A percentile compares a stretch with the other conserved stretches of the same genome.
phyloP scores from a whole-genome alignment of 1,140 invertebrate species.

The Atta texana region DNA sequence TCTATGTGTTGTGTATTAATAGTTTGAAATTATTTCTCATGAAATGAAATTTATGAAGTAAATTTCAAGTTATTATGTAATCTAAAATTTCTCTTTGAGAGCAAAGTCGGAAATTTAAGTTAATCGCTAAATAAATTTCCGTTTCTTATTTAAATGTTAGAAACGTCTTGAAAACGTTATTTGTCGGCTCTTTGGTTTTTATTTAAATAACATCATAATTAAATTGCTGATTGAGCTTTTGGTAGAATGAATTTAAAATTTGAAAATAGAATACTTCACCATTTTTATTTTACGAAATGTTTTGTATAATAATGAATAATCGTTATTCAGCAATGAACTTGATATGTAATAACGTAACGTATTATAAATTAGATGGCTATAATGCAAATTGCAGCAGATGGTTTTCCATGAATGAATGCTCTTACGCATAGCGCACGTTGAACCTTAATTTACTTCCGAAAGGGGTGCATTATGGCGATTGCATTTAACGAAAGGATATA shows the following conservation, averaged over 20 bases:
- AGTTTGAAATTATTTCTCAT: not conserved
- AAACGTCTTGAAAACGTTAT: not conserved
- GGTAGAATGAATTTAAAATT: not conserved
- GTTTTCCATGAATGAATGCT: slow-evolving; percentile 50
- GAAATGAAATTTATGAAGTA: slow-evolving; percentile 11
- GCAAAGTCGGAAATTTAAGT: not conserved
- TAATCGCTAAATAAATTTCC: not conserved
- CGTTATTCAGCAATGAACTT: slow-evolving; percentile 17
- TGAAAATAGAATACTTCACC: not conserved
- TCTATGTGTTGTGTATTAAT: not conserved
- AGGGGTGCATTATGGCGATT: slow-evolving; percentile 46
- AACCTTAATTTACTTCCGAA: slow-evolving; percentile 47
- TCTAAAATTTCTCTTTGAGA: not conserved
- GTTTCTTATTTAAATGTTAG: not conserved
- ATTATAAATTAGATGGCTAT: slow-evolving; percentile 48
- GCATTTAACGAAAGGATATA: not conserved
- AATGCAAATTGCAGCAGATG: slow-evolving; percentile 44
- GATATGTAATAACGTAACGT: slow-evolving; percentile 19
- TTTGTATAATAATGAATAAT: not conserved
- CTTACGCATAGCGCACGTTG: slow-evolving; percentile 19
- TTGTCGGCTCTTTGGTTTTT: not conserved
- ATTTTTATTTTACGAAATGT: not conserved
- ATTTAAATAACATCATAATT: not conserved
- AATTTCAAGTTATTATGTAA: slow-evolving; percentile 12
- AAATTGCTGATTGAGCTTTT: not conserved